Conservation (phyloP, 2,797 vertebrate species). For the Oryzias dopingdopingensis region DNA sequence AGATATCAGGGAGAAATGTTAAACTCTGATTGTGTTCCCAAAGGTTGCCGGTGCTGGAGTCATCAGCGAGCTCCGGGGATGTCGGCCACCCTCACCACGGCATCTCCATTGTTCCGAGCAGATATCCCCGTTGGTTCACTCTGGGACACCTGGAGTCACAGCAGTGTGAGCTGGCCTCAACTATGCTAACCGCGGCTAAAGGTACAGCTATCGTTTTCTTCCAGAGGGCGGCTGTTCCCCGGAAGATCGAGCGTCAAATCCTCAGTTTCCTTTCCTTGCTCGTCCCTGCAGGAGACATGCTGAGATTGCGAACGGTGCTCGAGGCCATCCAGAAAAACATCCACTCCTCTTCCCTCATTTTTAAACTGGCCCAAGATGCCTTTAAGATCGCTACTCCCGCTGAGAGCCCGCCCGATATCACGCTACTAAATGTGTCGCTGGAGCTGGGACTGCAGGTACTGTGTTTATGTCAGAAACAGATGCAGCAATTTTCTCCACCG, state of each 20-base stretch:
- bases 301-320: conserved; percentile 91
- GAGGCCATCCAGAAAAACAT: conserved; percentile 98
- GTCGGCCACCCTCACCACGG: conserved; percentile 91
- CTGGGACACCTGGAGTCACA: conserved; percentile 97
- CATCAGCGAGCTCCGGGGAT: conserved; percentile 85
- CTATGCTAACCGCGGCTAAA: conserved; percentile 95
- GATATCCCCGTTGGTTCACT: conserved; percentile 97
- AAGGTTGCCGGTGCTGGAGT: conserved; percentile 93
- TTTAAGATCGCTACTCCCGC: conserved; percentile 97
- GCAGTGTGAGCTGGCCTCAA: conserved; percentile 97
- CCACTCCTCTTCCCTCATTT: conserved; percentile 97
- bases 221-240: neutral
- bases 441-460: conserved; percentile 94
- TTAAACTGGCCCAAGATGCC: conserved; percentile 97
- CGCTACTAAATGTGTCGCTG: conserved; percentile 92
- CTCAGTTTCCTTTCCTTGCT: neutral
- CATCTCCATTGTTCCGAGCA: conserved; percentile 93
- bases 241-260: neutral
- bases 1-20: neutral
- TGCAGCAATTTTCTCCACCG: conserved; percentile 16
- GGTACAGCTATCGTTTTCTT: conserved; percentile 19
- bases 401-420: conserved; percentile 91
- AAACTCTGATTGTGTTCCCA: neutral
- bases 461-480: too few species aligned
- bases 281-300: conserved; percentile 85